These are phyloP conservation scores for Oncorhynchus masou DNA, from an alignment of 2,113 vertebrate species.

Conservation along the genomic window DNA sequence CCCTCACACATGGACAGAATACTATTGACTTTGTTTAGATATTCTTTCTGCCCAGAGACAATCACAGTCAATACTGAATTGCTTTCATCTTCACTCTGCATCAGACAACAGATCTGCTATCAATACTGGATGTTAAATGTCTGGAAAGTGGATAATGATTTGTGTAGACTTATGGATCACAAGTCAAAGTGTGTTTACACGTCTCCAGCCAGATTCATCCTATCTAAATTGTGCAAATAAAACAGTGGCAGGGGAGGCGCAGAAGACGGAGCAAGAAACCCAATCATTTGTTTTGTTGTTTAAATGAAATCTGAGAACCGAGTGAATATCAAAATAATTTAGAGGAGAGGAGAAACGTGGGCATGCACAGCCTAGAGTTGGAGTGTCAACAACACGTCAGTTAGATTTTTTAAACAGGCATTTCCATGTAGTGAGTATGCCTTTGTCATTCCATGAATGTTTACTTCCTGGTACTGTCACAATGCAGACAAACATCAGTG, in stretches of 20 bases:
- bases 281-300: conserved; percentile 4
- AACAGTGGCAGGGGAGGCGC: conserved; percentile 8
- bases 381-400: not conserved
- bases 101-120: not conserved
- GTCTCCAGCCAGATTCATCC: not conserved
- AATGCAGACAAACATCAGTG: too few species aligned
- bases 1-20: not conserved
- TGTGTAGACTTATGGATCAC: not conserved
- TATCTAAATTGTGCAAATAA: conserved; percentile 21
- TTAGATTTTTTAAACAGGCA: conserved; percentile 23
- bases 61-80: not conserved
- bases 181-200: not conserved
- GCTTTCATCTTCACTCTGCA: not conserved
- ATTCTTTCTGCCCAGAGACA: not conserved
- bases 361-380: not conserved
- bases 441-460: conserved; percentile 23
- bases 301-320: not conserved
- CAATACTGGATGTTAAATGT: not conserved
- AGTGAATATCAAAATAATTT: conserved; percentile 2
- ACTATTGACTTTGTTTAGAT: not conserved
- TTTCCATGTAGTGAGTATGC: conserved; percentile 19
- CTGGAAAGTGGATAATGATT: not conserved
- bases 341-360: not conserved
- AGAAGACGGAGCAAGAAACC: not conserved
- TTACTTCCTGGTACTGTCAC: conserved; percentile 27